These are phyloP conservation scores for Sycon ciliatum DNA, from an alignment of 37 sponge, comb jelly and placozoan genomes.

Conservation along the genomic window DNA sequence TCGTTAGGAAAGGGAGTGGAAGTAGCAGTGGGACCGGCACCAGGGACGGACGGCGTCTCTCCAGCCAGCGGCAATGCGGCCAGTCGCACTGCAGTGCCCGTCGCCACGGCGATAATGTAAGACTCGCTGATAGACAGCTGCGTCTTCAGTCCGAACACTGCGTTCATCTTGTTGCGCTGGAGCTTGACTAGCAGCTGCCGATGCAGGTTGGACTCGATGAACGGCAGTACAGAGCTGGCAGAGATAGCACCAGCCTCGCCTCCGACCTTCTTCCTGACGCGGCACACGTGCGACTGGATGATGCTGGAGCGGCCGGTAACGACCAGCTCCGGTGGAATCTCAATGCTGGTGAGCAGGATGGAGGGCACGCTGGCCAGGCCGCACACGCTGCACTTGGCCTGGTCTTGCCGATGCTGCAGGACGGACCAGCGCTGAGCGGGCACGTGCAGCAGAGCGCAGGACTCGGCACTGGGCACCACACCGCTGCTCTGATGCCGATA, in stretches of 20 bases:
- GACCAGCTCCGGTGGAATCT: slow-evolving; percentile 27
- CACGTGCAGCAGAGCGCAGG: too few relatives aligned
- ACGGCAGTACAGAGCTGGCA: slow-evolving; percentile 65
- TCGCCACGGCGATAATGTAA: slow-evolving; percentile 54
- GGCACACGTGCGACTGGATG: slow-evolving; percentile 52
- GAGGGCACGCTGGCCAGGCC: slow-evolving; percentile 39
- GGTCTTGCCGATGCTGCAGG: too few relatives aligned
- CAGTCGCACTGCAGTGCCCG: slow-evolving; percentile 60
- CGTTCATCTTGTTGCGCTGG: slow-evolving; percentile 59
- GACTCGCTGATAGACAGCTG: slow-evolving; percentile 58
- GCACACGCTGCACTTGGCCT: too few relatives aligned
- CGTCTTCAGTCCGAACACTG: slow-evolving; percentile 41
- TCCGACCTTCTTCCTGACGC: slow-evolving; percentile 40
- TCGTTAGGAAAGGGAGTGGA: too few relatives aligned
- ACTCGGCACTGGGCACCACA: too few relatives aligned
- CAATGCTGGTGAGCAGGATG: slow-evolving; percentile 56
- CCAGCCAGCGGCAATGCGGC: slow-evolving; percentile 62
- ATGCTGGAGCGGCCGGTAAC: slow-evolving; percentile 46
- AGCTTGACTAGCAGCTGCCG: slow-evolving; percentile 56
- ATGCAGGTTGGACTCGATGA: slow-evolving; percentile 62
- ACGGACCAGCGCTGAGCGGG: too few relatives aligned
- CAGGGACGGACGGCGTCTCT: not conserved
- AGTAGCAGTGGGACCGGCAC: too few relatives aligned
- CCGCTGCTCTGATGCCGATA: too few relatives aligned
- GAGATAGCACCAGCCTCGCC: slow-evolving; percentile 54